Conservation (phyloP, 2,113 vertebrate genomes). For the Chionodraco myersi region DNA sequence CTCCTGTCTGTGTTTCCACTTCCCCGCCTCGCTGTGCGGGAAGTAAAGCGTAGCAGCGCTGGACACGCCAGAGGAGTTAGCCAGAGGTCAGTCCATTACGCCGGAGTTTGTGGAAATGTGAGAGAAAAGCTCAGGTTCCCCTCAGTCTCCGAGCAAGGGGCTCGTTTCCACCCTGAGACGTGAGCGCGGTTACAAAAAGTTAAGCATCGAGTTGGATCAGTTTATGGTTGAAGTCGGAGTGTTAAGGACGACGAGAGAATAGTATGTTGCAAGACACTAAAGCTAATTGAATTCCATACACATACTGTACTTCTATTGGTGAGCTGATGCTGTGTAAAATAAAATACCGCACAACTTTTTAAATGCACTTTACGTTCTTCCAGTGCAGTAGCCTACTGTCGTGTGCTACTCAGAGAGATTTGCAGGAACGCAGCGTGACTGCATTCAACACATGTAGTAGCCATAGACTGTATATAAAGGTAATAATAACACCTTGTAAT, state of each 20-base stretch:
- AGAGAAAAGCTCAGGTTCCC: slow-evolving; percentile 2
- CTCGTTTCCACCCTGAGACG: background rate
- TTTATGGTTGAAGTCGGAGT: slow-evolving; percentile 7
- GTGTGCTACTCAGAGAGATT: no score
- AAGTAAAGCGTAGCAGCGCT: slow-evolving; percentile 6
- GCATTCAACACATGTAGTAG: no score
- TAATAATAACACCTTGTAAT: no score
- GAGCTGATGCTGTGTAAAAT: no score
- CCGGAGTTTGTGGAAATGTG: slow-evolving; percentile 12
- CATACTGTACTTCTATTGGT: no score
- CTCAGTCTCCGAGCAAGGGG: background rate
- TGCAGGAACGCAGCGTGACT: no score
- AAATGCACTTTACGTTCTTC: no score
- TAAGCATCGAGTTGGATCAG: background rate
- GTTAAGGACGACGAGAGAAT: background rate
- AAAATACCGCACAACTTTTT: no score
- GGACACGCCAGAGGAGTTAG: slow-evolving; percentile 38
- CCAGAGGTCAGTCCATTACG: slow-evolving; percentile 40
- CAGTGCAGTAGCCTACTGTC: no score
- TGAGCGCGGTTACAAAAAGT: background rate
- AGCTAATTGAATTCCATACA: no score
- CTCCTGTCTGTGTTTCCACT: background rate
- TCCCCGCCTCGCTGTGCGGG: slow-evolving; percentile 11
- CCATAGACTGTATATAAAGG: no score
- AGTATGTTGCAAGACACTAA: background rate